Conservation (phyloP, 2,888 invertebrate species). For the Andrena chrysosceles region DNA sequence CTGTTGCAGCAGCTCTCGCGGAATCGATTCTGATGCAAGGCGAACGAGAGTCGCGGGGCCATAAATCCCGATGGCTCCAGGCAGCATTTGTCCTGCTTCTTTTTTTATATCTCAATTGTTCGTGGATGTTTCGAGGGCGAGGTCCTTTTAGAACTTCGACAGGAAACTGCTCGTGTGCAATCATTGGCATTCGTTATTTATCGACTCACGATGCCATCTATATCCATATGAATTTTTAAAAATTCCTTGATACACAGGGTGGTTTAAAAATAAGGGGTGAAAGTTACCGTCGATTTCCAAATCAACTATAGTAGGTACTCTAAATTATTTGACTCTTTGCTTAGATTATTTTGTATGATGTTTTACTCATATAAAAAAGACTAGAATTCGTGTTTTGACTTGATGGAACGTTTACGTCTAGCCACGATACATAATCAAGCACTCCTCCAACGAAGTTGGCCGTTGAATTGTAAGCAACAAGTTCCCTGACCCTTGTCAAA, state of each 20-base stretch:
- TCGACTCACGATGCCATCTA: not conserved
- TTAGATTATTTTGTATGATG: no score
- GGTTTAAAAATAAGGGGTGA: no score
- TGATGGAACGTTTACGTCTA: not conserved
- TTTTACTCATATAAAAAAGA: no score
- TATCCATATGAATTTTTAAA: not conserved
- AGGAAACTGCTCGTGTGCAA: not conserved
- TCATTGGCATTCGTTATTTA: conserved; percentile 12
- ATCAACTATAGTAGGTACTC: no score
- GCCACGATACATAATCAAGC: not conserved
- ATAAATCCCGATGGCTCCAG: conserved; percentile 62
- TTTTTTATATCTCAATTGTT: conserved; percentile 31
- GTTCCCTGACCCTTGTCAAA: conserved; percentile 51
- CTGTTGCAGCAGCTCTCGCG: conserved; percentile 37
- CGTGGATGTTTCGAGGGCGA: not conserved
- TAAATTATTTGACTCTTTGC: no score
- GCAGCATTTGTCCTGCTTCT: conserved; percentile 20
- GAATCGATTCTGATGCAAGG: conserved; percentile 67
- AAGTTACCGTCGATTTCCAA: no score
- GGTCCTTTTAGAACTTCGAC: not conserved
- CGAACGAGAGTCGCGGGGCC: conserved; percentile 63
- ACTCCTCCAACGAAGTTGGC: conserved; percentile 19
- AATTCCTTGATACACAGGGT: not conserved
- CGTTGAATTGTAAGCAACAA: conserved; percentile 63
- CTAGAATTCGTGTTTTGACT: not conserved